Base-by-base conservation (phyloP, 1,140 invertebrate genomes). In the Drosophila simulans region DNA sequence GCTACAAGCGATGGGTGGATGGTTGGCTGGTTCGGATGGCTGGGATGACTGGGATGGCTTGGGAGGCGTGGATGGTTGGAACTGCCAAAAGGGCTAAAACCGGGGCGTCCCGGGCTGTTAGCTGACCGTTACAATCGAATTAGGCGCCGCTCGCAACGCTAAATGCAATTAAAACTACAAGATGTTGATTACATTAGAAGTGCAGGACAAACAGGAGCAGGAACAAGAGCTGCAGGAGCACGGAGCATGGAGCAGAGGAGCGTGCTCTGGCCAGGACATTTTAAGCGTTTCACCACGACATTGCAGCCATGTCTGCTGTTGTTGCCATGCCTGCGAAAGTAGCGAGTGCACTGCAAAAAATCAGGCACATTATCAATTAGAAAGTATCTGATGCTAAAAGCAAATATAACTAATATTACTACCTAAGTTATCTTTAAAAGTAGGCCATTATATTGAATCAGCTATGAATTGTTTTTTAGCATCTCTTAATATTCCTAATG, bases 91-190 rank as follows among this genome's bases (percentile, higher is more conserved):
- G 70, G 51, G 48, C 35, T 73, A 35, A 49, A 34, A 22, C 45
- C 48, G 48, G 15, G 15, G 15, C 22, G 35, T 31, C 22, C n/a
- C 22, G 66, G 73, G 66, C 59, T 77, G 82, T 70, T 63, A 62
- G 82, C 82, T 86, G 82, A 86, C 82, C 82, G 78, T 86, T 86
- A 86, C 82, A 86, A 86, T 86, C 82, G 82, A 86, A 86, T 86
- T 86, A 86, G 82, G 78, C 83, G 83, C 62, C 78, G 78, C 60
- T 88, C 82, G 83, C 78, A 86, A 75, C 78, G 82, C 66, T 88
- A 88, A 88, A 86, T 86, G 82, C 82, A 86, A 86, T 86, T 86
- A 86, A 86, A 86, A 86, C 83, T 86, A 75, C 74, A 86, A 88
- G 82, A 86, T 86, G 82, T 86, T 86, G 82, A 86, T 86, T 86